Conservation (phyloP, 2,888 invertebrate species). For the Agrotis segetum region DNA sequence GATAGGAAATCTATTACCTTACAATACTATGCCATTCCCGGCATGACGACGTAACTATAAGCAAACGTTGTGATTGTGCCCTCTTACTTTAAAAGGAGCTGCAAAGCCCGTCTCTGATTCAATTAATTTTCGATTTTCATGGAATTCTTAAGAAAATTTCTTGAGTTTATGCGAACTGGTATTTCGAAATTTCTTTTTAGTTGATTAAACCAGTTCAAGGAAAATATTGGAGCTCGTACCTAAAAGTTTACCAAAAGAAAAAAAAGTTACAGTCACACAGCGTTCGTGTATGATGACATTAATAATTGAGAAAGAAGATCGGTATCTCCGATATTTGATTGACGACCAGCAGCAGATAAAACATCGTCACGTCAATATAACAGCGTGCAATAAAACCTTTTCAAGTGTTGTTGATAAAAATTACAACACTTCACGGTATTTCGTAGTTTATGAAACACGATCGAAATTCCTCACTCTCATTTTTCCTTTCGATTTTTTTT, state of each 20-base stretch:
- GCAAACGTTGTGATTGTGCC: constrained; percentile 44
- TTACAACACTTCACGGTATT: constrained; percentile 73
- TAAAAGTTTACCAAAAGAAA: constrained; percentile 10
- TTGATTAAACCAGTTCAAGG: constrained; percentile 15
- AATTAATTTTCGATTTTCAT: constrained; percentile 31
- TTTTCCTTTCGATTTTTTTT: constrained; percentile 85
- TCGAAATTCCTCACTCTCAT: constrained; percentile 85
- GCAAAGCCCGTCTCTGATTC: constrained; percentile 11
- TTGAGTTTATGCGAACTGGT: neutral
- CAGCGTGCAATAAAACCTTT: constrained; percentile 72
- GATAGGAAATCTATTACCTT: constrained; percentile 71
- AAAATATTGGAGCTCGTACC: constrained; percentile 3
- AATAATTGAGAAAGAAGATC: constrained; percentile 66
- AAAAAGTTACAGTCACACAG: constrained; percentile 19
- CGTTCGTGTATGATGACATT: constrained; percentile 58
- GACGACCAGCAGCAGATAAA: constrained; percentile 64
- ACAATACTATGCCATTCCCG: constrained; percentile 59
- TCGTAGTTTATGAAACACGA: constrained; percentile 80
- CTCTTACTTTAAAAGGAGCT: constrained; percentile 35
- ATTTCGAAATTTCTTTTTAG: neutral
- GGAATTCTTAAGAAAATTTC: constrained; percentile 8
- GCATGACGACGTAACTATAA: constrained; percentile 57
- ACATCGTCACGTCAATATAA: constrained; percentile 68
- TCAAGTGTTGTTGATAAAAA: constrained; percentile 75
- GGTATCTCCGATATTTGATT: constrained; percentile 65